Evolutionary conservation across 2,888 invertebrate species (phyloP), one percentile per base, ranked within the genome.

Genomic region (Drosophila barbarae): DNA sequence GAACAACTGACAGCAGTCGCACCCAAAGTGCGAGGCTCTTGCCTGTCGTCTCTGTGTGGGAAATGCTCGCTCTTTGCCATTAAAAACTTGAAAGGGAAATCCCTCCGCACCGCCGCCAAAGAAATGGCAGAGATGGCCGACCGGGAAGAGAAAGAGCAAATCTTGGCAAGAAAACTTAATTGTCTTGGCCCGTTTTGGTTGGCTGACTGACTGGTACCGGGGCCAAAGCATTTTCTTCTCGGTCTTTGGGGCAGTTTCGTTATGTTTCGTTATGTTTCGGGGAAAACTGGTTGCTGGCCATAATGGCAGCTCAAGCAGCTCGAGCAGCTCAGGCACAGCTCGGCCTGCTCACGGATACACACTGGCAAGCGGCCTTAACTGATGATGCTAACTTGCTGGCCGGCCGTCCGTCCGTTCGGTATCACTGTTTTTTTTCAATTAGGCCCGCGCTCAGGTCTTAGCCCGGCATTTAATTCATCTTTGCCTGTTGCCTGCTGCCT

Each of bases 261-360:
- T 54, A 72, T 78, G 80, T 80, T 80, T 76, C 69, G 74, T 66
- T 54, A 72, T 78, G 80, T 80, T 80, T 76, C 69, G 74, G 77
- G 77, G 77, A 85, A 85, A 84, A 84, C 84, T 84, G 83, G 86
- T 85, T 83, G 83, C 70, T 78, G 74, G 78, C 80, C 82, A 84
- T 84, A 71, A 80, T 84, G 84, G 79, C 84, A 80, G 81, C 84
- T 28, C 72, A 73, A 18, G 30, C 84, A 80, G 81, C 84, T 28
- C 72, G 72, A 18, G 30, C 34, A 68, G 42, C 42, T 26, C 26
- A 26, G 7, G 28, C 28, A 8, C 8, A 30, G 28, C 26, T 26
- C 28, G 13, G 28, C 36, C 26, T 4, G 32, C 26, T 30, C 46
- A 46, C 46, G 46, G 46, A 46, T 46, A 36, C 55, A 49, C 55